These are phyloP conservation scores for Chromoteleia sp. DNA, from an alignment of 2,888 invertebrate species.

Conservation along the genomic window DNA sequence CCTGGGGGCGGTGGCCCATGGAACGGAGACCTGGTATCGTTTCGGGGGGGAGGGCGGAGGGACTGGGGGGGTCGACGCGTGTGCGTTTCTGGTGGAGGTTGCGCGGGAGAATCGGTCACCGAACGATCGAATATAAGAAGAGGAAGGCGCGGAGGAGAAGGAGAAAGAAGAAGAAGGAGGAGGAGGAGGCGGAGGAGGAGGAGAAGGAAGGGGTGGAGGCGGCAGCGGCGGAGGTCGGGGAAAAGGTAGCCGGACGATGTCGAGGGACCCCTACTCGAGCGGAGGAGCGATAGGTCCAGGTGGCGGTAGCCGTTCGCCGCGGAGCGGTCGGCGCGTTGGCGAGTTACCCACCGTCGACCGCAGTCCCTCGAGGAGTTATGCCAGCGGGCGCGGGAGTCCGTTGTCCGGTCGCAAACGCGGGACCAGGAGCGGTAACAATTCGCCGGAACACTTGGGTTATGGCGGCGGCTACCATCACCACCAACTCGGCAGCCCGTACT, in stretches of 20 bases:
- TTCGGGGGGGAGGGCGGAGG: slow-evolving; percentile 54
- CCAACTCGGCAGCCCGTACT: slow-evolving; percentile 85
- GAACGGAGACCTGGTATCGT: slow-evolving; percentile 40
- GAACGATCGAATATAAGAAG: slow-evolving; percentile 65
- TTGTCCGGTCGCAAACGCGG: slow-evolving; percentile 85
- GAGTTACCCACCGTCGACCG: slow-evolving; percentile 95
- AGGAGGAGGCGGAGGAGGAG: no score
- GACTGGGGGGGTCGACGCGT: slow-evolving; percentile 53
- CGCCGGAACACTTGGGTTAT: slow-evolving; percentile 86
- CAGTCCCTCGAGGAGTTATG: slow-evolving; percentile 93
- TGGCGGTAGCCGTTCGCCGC: slow-evolving; percentile 86
- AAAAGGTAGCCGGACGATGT: slow-evolving; percentile 84
- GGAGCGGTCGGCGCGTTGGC: slow-evolving; percentile 86
- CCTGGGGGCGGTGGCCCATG: slow-evolving; percentile 39
- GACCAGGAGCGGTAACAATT: slow-evolving; percentile 87
- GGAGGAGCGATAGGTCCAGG: slow-evolving; percentile 88
- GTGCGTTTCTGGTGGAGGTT: slow-evolving; percentile 59
- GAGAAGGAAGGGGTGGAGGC: slow-evolving; percentile 32
- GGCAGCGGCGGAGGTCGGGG: slow-evolving; percentile 52
- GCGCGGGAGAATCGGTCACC: slow-evolving; percentile 55
- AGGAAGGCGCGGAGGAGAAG: slow-evolving; percentile 39
- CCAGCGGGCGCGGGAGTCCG: slow-evolving; percentile 87
- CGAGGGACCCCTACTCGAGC: slow-evolving; percentile 87
- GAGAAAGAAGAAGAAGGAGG: slow-evolving; percentile 37
- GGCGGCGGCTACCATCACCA: slow-evolving; percentile 76